Evolutionary conservation across 2,113 vertebrate species (phyloP).

Genomic region (Delphinus delphis): DNA sequence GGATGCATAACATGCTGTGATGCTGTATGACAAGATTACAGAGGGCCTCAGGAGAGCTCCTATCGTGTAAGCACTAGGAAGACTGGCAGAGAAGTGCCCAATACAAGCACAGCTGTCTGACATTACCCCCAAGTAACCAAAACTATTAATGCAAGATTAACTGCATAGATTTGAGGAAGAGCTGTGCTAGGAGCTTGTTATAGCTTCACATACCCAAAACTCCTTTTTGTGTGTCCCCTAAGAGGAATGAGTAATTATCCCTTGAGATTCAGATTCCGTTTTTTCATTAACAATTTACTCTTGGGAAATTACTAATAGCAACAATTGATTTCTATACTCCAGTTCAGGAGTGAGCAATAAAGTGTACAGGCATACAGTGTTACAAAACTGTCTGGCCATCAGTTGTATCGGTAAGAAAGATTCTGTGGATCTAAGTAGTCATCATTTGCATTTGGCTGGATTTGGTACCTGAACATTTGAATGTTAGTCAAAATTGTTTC

Average conservation of each 20-base stretch:
- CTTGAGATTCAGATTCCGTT: not conserved
- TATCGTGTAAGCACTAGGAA: not conserved
- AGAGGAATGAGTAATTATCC: not conserved
- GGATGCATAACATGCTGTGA: not conserved
- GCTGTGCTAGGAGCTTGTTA: not conserved
- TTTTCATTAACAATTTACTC: constrained; percentile 10
- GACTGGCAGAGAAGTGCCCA: not conserved
- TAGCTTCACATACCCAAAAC: not conserved
- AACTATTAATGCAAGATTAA: not conserved
- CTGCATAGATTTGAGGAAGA: not conserved
- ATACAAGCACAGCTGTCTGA: not conserved
- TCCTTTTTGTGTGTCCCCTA: no score
- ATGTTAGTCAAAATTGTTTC: not conserved
- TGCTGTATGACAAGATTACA: not conserved
- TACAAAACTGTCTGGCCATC: not conserved
- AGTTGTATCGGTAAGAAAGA: not conserved
- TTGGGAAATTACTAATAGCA: not conserved
- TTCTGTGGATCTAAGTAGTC: not conserved
- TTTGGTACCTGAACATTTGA: not conserved
- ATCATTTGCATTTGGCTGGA: not conserved
- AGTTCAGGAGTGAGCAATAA: not conserved
- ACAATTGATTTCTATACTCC: not conserved
- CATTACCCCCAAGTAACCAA: not conserved
- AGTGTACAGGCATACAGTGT: not conserved
- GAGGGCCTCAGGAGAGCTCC: not conserved